Evolutionary conservation across 2,113 vertebrate genomes (phyloP).

Genomic region (Zosterops borbonicus): DNA sequence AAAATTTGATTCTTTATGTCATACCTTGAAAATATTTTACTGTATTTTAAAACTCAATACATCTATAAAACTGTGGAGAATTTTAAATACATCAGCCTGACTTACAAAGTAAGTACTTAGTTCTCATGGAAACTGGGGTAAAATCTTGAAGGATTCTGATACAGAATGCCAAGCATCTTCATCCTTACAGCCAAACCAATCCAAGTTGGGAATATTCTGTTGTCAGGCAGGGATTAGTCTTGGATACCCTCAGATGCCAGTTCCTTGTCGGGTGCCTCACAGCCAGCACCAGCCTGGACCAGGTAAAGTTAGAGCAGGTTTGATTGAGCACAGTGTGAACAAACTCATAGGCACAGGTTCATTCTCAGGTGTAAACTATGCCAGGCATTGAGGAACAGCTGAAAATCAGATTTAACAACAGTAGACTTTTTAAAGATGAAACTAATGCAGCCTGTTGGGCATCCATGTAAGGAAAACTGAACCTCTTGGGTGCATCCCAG

Average conservation of each 20-base stretch:
- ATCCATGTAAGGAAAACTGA: background rate
- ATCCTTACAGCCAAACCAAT: background rate
- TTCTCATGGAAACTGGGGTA: background rate
- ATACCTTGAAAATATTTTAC: background rate
- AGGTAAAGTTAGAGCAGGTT: background rate
- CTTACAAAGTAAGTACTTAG: background rate
- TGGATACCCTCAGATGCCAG: background rate
- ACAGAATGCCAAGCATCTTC: background rate
- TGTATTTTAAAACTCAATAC: background rate
- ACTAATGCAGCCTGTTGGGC: too few species aligned
- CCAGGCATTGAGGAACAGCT: background rate
- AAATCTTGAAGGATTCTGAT: background rate
- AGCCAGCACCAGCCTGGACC: background rate
- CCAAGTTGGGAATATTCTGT: background rate
- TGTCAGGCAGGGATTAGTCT: background rate
- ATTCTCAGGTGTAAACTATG: background rate
- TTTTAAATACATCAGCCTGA: background rate
- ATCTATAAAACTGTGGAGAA: background rate
- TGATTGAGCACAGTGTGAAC: rapidly evolving
- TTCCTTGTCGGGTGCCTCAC: rapidly evolving
- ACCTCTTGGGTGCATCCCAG: rapidly evolving
- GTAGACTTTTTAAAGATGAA: background rate
- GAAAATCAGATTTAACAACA: background rate
- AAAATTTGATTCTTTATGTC: background rate
- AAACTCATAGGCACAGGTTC: background rate